Percentiles rank a stretch among this genome's conserved stretches.
phyloP scores from a whole-genome alignment of 2,888 invertebrate species.

The Pheosia tremula region DNA sequence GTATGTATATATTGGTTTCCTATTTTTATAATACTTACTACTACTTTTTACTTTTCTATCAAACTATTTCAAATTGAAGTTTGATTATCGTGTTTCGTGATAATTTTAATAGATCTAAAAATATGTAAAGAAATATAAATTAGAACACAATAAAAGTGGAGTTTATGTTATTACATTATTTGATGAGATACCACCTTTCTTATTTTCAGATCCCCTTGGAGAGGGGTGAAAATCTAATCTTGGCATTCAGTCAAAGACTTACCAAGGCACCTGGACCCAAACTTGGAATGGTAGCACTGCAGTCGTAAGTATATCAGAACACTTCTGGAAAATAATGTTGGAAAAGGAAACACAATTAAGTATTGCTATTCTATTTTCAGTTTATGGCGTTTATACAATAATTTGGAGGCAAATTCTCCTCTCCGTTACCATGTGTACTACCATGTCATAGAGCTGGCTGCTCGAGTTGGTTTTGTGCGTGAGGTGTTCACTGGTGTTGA shows the following conservation, averaged over 20 bases:
- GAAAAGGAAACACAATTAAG: not conserved
- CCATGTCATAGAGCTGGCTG: slow-evolving; percentile 94
- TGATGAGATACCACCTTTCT: not conserved
- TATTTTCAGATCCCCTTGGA: slow-evolving; percentile 90
- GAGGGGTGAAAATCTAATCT: slow-evolving; percentile 93
- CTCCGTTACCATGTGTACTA: slow-evolving; percentile 97
- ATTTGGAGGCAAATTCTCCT: slow-evolving; percentile 92
- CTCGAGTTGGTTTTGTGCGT: slow-evolving; percentile 93
- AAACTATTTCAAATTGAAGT: no score
- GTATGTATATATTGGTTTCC: slow-evolving; percentile 75
- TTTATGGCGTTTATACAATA: slow-evolving; percentile 96
- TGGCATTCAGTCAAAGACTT: slow-evolving; percentile 96
- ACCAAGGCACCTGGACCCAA: slow-evolving; percentile 93
- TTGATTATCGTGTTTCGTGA: no score
- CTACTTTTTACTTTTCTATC: no score
- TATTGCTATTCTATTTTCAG: slow-evolving; percentile 77
- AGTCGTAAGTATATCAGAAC: slow-evolving; percentile 87
- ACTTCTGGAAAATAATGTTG: not conserved
- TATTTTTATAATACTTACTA: not conserved
- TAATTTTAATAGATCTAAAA: no score
- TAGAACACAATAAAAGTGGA: no score
- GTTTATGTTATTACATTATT: no score
- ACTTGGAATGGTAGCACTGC: slow-evolving; percentile 91
- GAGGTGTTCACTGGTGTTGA: slow-evolving; percentile 94
- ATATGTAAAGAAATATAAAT: no score